phyloP scores from a whole-genome alignment of 1,140 invertebrate species.

The Drosophila orena region DNA sequence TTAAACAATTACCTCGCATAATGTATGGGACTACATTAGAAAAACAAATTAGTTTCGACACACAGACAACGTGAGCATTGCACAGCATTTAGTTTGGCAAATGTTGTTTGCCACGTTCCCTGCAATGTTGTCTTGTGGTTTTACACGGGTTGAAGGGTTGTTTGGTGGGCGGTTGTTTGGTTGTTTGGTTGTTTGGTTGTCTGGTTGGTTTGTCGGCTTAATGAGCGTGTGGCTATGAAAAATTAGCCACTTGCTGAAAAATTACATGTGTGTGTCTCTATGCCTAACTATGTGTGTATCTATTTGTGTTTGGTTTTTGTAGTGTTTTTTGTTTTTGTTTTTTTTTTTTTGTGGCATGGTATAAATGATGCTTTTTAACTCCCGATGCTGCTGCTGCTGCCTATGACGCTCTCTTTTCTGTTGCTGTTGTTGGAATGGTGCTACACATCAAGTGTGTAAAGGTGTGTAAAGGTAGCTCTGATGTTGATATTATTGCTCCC shows the following conservation, averaged over 20 bases:
- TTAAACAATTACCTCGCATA: conserved; percentile 76
- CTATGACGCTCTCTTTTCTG: too few species aligned
- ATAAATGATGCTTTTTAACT: conserved; percentile 44
- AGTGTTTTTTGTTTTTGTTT: neutral
- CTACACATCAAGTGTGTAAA: conserved; percentile 68
- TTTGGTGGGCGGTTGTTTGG: conserved; percentile 47
- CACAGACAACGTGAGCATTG: conserved; percentile 46
- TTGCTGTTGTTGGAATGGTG: conserved; percentile 67
- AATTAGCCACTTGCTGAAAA: conserved; percentile 79
- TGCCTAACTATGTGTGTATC: conserved; percentile 58
- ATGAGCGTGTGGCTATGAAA: conserved; percentile 79
- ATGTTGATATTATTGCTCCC: conserved; percentile 32
- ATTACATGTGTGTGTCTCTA: conserved; percentile 59
- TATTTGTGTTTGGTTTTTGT: conserved; percentile 13
- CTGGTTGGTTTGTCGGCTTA: conserved; percentile 56
- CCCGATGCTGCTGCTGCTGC: too few species aligned
- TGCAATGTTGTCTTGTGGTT: conserved; percentile 31
- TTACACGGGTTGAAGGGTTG: conserved; percentile 38
- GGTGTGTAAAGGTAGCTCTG: conserved; percentile 36
- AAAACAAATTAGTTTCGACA: conserved; percentile 71
- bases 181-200: conserved; percentile 14
- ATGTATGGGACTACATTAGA: conserved; percentile 73
- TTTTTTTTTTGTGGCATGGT: conserved; percentile 19
- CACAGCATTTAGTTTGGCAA: conserved; percentile 31
- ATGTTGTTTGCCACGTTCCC: conserved; percentile 36